Evolutionary conservation across 2,113 vertebrate genomes (phyloP), one percentile per base, ranked within the genome.

Genomic region (Condylura cristata): DNA sequence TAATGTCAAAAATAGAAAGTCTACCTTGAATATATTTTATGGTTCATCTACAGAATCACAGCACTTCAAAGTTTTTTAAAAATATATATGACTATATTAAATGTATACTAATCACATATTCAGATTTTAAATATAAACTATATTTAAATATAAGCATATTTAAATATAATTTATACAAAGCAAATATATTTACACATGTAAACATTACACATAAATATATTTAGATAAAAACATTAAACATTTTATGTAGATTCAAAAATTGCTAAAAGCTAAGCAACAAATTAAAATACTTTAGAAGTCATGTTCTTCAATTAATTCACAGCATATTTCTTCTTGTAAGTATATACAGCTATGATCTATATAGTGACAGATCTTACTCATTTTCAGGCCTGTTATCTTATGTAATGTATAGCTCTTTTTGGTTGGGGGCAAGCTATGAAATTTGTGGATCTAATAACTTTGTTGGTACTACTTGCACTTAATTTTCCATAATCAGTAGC

Each of bases 401-500:
- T 81, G 9, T 60, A 87, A 94, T 87, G 84, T 92, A 72, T 53
- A 89, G n/a, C 17, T 95, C 61, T 87, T 41, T 83, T 87, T 74
- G 1, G 51, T n/a, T n/a, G 60, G 80, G 34, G 46, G 10, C 83
- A 2, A 6, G 14, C 79, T 56, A 28, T 90, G 65, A 80, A 80
- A 85, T 75, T 66, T 65, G 37, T 74, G 13, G 60, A 70, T 11
- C n/a, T 96, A 93, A 95, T 94, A 92, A 76, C 61, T 68, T 72
- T 72, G 66, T 68, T 94, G 53, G 86, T 91, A 78, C 60, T 66
- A 81, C 60, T 84, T 93, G 9, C 9, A 56, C 76, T 90, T 61
- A 94, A 94, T 95, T 95, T 93, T 80, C 32, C 8, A 87, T 95
- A 96, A 95, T 92, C 72, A 96, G 34, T 32, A 86, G 41, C 82